phyloP scores from a whole-genome alignment of 1,140 invertebrate species.

The Drosophila virilis region DNA sequence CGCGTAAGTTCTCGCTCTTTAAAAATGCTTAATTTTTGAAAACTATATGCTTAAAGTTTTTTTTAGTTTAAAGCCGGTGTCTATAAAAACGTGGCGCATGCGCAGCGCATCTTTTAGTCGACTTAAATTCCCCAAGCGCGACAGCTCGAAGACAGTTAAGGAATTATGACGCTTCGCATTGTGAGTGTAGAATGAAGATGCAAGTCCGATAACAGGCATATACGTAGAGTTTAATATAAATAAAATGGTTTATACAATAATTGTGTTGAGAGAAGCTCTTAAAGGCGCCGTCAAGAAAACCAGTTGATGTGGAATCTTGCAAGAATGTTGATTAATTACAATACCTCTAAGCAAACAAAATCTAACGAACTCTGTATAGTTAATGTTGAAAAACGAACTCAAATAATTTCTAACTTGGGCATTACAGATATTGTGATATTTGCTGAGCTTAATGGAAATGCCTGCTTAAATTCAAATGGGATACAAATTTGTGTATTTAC shows the following conservation, averaged over 20 bases:
- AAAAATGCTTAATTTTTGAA: slow-evolving; percentile 46
- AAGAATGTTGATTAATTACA: too few relatives aligned
- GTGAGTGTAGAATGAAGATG: slow-evolving; percentile 57
- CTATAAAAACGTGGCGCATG: slow-evolving; percentile 64
- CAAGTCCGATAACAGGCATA: slow-evolving; percentile 19
- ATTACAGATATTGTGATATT: too few relatives aligned
- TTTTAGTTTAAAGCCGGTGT: slow-evolving; percentile 25
- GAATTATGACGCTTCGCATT: slow-evolving; percentile 53
- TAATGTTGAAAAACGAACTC: too few relatives aligned
- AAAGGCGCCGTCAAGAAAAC: too few relatives aligned
- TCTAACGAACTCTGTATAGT: too few relatives aligned
- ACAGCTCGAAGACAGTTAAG: slow-evolving; percentile 33
- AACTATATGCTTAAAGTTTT: slow-evolving; percentile 12
- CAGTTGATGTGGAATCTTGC: too few relatives aligned
- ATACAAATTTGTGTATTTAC: too few relatives aligned
- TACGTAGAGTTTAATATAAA: slow-evolving; percentile 10
- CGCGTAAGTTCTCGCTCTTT: slow-evolving; percentile 51
- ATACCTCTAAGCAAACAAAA: too few relatives aligned
- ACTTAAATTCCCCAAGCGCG: slow-evolving; percentile 49
- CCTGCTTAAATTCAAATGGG: too few relatives aligned
- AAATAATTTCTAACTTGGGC: too few relatives aligned
- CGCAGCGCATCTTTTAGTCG: slow-evolving; percentile 75
- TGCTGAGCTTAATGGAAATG: too few relatives aligned
- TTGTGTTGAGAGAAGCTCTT: not conserved
- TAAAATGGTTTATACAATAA: not conserved